These are phyloP conservation scores for Exocentrus adspersus DNA, from an alignment of 2,888 invertebrate genomes.

Conservation along the genomic window DNA sequence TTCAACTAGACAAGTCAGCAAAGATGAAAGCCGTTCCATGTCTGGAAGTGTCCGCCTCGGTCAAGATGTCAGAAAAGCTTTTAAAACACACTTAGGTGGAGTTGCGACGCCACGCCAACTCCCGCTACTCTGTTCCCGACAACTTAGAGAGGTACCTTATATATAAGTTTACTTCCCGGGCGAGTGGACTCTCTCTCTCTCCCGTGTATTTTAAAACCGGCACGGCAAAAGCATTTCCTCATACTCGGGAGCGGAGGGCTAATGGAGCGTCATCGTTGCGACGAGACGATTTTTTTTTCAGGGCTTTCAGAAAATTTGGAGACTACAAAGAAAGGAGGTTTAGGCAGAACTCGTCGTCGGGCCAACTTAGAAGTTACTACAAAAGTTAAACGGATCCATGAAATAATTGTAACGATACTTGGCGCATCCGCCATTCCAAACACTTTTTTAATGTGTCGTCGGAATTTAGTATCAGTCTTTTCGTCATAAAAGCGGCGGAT, in stretches of 20 bases:
- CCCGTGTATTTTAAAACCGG: constrained; percentile 59
- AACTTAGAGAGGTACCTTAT: constrained; percentile 28
- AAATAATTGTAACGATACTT: no score
- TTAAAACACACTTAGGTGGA: constrained; percentile 63
- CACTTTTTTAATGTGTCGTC: no score
- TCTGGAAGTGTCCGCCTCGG: constrained; percentile 65
- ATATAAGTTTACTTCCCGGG: constrained; percentile 44
- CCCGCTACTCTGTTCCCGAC: constrained; percentile 30
- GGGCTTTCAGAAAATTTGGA: constrained; percentile 14
- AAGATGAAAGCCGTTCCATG: constrained; percentile 65
- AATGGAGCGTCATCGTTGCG: constrained; percentile 56
- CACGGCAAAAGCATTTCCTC: constrained; percentile 58
- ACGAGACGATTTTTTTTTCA: constrained; percentile 11
- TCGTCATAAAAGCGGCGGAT: no score
- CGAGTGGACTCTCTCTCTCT: constrained; percentile 56
- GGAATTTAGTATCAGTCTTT: no score
- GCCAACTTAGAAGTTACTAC: no score
- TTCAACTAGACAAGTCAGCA: constrained; percentile 50
- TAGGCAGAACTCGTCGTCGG: no score
- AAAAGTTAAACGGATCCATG: no score
- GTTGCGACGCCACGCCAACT: constrained; percentile 40
- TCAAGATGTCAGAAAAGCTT: constrained; percentile 67
- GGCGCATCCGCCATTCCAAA: no score
- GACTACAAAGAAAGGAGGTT: background rate
- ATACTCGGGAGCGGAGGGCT: constrained; percentile 51